These are phyloP conservation scores for Pitta sordida DNA, from an alignment of 2,113 vertebrate species.

Conservation along the genomic window DNA sequence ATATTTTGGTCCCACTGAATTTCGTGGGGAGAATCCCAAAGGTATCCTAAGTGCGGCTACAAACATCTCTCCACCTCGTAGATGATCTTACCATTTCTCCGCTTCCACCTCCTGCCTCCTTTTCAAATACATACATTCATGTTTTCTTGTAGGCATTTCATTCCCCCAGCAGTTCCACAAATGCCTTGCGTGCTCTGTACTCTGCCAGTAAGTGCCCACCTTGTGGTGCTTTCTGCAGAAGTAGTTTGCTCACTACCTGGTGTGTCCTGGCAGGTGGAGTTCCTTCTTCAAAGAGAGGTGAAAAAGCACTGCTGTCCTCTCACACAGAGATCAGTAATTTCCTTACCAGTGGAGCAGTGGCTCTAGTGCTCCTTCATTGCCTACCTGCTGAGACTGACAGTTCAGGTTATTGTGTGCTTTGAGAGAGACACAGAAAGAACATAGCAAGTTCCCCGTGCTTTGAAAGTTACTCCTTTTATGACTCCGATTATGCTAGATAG, in stretches of 20 bases:
- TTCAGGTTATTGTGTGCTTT: neutral
- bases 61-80: accelerated
- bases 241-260: accelerated
- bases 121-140: neutral
- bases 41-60: neutral
- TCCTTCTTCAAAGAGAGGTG: neutral
- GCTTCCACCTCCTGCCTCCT: neutral
- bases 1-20: neutral
- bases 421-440: neutral
- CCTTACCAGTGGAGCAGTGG: neutral
- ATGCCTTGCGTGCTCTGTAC: accelerated
- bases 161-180: neutral
- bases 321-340: neutral
- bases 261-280: neutral
- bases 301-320: neutral
- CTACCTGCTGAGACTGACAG: neutral
- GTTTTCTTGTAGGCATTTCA: neutral
- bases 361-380: neutral
- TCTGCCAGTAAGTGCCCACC: neutral
- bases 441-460: neutral
- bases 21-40: neutral
- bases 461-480: neutral
- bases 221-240: neutral
- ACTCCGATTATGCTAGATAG: neutral
- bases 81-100: neutral